phyloP scores from a whole-genome alignment of 2,888 invertebrate genomes.

The Rambutsinella grinnellia region DNA sequence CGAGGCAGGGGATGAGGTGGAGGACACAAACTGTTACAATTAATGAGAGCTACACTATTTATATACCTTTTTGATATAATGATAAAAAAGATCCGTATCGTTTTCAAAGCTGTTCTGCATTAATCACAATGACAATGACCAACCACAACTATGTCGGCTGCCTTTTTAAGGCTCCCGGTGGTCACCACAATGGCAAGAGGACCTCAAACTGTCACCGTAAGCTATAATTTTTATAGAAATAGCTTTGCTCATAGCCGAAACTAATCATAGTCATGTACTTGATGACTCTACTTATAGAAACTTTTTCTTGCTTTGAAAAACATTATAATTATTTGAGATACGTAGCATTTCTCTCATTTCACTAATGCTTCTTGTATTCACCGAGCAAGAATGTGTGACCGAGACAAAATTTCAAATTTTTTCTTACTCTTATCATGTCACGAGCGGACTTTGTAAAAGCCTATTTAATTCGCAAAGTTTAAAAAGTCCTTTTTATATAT shows the following conservation, averaged over 20 bases:
- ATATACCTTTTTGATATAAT: too few relatives aligned
- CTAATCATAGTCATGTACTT: too few relatives aligned
- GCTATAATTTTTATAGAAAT: background rate
- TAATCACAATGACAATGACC: background rate
- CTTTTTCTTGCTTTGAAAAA: too few relatives aligned
- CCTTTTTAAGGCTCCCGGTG: background rate
- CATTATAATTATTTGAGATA: too few relatives aligned
- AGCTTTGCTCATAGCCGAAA: too few relatives aligned
- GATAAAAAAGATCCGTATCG: background rate
- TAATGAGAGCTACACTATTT: background rate
- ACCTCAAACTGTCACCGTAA: constrained; percentile 44
- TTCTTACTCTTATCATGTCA: background rate
- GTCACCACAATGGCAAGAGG: background rate
- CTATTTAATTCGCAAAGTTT: background rate
- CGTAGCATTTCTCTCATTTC: too few relatives aligned
- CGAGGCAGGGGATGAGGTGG: background rate
- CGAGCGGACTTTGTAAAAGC: background rate
- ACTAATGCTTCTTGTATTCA: too few relatives aligned
- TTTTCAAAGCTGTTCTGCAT: background rate
- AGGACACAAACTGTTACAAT: background rate
- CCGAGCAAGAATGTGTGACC: too few relatives aligned
- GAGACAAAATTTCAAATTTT: background rate
- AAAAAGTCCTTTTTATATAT: background rate
- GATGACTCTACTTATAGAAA: too few relatives aligned
- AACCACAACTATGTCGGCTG: background rate